Conservation (phyloP, 1,140 invertebrate species). For the Archivesica marissinica region DNA sequence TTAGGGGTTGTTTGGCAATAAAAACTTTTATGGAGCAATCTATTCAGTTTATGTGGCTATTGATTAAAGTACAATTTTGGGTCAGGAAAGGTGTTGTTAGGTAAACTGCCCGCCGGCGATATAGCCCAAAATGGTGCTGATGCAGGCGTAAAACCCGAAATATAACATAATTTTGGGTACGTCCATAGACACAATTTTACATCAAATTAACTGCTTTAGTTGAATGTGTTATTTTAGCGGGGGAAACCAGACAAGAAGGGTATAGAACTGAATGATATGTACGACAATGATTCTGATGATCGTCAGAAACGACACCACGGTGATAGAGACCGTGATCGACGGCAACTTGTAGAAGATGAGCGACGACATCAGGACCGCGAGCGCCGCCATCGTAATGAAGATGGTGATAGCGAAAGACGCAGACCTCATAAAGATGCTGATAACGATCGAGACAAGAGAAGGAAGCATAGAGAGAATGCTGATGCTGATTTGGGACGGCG, state of each 20-base stretch:
- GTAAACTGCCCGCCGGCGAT: too few relatives aligned
- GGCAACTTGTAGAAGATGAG: conserved; percentile 27
- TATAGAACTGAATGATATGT: conserved; percentile 51
- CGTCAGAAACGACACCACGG: conserved; percentile 53
- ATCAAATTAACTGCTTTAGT: too few relatives aligned
- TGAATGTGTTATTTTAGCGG: conserved; percentile 8
- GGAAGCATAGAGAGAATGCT: conserved; percentile 49
- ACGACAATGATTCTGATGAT: conserved; percentile 48
- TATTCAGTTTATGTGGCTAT: too few relatives aligned
- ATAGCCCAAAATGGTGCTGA: too few relatives aligned
- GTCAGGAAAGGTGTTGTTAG: too few relatives aligned
- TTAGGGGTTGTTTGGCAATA: too few relatives aligned
- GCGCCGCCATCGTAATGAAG: conserved; percentile 37
- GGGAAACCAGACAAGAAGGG: conserved; percentile 46
- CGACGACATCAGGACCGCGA: conserved; percentile 57
- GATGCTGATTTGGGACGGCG: conserved; percentile 47
- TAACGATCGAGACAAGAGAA: conserved; percentile 62
- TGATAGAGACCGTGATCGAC: conserved; percentile 39
- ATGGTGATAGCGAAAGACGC: conserved; percentile 57
- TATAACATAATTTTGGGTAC: too few relatives aligned
- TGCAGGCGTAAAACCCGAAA: too few relatives aligned
- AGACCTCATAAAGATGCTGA: conserved; percentile 4
- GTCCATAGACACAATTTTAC: too few relatives aligned
- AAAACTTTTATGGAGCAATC: too few relatives aligned
- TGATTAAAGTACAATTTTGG: too few relatives aligned